phyloP scores from a whole-genome alignment of 2,797 vertebrate species.

The Luscinia megarhynchos region DNA sequence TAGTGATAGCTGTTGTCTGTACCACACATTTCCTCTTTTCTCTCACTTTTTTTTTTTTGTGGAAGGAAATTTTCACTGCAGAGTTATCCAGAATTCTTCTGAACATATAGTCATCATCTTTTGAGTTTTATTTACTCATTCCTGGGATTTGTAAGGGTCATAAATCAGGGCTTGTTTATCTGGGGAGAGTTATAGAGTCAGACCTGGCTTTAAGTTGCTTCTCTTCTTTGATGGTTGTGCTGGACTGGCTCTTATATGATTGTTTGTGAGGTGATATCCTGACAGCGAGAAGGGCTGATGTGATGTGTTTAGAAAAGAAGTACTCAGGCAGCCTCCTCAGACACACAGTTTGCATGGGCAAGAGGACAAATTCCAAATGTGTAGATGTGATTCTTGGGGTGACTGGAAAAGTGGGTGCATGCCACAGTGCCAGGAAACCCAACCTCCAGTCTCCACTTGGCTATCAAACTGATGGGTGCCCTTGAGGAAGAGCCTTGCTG shows the following conservation, averaged over 20 bases:
- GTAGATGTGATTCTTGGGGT: not conserved
- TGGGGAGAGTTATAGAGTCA: not conserved
- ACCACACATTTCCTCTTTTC: not conserved
- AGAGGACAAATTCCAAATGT: not conserved
- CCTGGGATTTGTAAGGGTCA: not conserved
- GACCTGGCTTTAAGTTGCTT: not conserved
- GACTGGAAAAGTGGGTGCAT: not conserved
- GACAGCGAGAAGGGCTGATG: not conserved
- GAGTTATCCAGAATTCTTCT: not conserved
- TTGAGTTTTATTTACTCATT: not conserved
- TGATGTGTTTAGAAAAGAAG: not conserved
- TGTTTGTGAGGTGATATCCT: not conserved
- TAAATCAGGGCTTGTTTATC: not conserved
- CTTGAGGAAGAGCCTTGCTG: not conserved
- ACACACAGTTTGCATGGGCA: rapidly evolving
- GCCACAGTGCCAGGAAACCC: not conserved
- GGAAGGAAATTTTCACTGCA: not conserved
- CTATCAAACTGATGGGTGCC: not conserved
- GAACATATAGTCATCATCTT: not conserved
- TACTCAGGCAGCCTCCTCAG: not conserved
- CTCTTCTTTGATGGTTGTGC: not conserved
- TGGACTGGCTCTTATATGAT: not conserved
- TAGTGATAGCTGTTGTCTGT: not conserved
- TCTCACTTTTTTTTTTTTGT: not conserved
- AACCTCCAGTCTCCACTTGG: not conserved